Percentiles rank a stretch among this genome's conserved stretches.
These are phyloP conservation scores for Polyommatus icarus DNA, from an alignment of 2,888 invertebrate genomes.

Conservation along the genomic window DNA sequence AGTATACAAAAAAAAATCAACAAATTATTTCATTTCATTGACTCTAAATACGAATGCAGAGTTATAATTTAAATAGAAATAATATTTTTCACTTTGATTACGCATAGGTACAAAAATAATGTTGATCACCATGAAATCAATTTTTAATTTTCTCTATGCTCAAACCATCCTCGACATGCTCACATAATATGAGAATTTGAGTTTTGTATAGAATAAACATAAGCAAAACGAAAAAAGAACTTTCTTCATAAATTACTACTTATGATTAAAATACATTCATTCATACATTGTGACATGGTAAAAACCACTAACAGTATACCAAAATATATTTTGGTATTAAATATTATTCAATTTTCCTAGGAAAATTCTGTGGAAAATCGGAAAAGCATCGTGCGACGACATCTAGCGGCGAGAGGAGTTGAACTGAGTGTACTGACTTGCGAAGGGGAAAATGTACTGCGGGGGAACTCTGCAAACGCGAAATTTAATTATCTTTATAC, in stretches of 20 bases:
- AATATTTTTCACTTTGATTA: too few species aligned
- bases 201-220: too few species aligned
- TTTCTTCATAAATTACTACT: neutral
- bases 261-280: neutral
- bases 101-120: too few species aligned
- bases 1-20: too few species aligned
- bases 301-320: neutral
- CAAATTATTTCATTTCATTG: too few species aligned
- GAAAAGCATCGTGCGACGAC: slow-evolving; percentile 60
- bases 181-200: too few species aligned
- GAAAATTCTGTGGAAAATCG: slow-evolving; percentile 54
- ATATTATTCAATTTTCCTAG: neutral
- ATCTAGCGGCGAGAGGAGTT: slow-evolving; percentile 67
- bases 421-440: slow-evolving; percentile 37
- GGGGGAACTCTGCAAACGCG: neutral
- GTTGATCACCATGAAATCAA: too few species aligned
- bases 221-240: too few species aligned
- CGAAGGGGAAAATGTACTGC: neutral
- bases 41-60: too few species aligned
- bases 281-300: neutral
- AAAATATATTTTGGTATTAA: neutral
- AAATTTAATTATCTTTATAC: neutral
- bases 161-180: too few species aligned
- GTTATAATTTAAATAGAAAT: too few species aligned
- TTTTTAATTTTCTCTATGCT: too few species aligned